A percentile compares a stretch with the other conserved stretches of the same genome.
Conservation (phyloP, 2,113 vertebrate species). For the Larimichthys crocea region DNA sequence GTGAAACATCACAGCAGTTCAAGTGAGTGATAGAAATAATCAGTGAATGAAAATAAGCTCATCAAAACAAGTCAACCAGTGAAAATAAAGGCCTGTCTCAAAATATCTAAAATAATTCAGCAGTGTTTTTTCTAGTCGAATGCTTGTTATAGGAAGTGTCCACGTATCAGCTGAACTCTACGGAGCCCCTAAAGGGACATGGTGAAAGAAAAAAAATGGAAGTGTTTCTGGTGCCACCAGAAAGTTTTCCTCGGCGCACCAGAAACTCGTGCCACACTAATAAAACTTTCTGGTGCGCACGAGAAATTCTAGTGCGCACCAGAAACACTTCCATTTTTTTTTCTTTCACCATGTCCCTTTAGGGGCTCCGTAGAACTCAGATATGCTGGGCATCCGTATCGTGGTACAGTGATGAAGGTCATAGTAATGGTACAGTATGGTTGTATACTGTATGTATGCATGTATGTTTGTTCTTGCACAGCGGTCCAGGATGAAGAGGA, state of each 20-base stretch:
- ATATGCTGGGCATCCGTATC: background rate
- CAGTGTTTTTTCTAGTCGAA: background rate
- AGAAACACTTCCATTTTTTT: too few relatives aligned
- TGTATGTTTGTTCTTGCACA: constrained; percentile 10
- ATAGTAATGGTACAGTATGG: background rate
- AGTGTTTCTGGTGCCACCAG: too few relatives aligned
- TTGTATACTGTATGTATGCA: background rate
- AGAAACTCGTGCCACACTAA: too few relatives aligned
- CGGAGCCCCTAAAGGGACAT: too few relatives aligned
- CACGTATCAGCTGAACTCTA: background rate
- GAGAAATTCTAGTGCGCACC: too few relatives aligned
- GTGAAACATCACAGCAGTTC: background rate
- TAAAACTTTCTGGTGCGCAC: too few relatives aligned
- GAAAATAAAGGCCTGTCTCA: background rate
- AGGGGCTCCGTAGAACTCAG: too few relatives aligned
- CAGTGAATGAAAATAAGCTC: background rate
- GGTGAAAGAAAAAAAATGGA: too few relatives aligned
- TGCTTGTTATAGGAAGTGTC: background rate
- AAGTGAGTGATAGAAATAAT: background rate
- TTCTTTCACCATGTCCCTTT: too few relatives aligned
- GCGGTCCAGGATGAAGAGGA: constrained; percentile 93
- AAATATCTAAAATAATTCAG: background rate
- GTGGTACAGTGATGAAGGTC: background rate
- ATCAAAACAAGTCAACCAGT: background rate
- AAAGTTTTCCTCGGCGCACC: too few relatives aligned